phyloP scores from a whole-genome alignment of 2,113 vertebrate species.

The Seriola aureovittata region DNA sequence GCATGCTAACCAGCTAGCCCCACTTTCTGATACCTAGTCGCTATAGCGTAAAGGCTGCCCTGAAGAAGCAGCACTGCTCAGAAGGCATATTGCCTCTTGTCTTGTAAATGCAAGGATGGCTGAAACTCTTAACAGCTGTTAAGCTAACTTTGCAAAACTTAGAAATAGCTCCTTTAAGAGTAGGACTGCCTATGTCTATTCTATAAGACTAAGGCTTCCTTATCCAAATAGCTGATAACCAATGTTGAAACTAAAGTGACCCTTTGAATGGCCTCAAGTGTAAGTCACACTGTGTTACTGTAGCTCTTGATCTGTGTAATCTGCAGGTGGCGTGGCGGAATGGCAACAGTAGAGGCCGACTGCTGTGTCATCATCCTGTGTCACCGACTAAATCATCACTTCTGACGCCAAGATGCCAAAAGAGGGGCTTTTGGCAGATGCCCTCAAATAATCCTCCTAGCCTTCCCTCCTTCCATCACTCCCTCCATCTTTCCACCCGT shows the following conservation, averaged over 20 bases:
- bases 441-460: conserved; percentile 54
- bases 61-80: too few relatives aligned
- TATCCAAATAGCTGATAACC: conserved; percentile 1
- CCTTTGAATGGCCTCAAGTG: conserved; percentile 19
- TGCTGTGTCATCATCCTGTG: conserved; percentile 58
- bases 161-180: neutral
- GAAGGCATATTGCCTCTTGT: too few relatives aligned
- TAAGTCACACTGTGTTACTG: neutral
- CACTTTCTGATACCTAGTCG: too few relatives aligned
- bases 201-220: neutral
- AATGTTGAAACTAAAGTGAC: neutral
- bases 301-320: conserved; percentile 54
- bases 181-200: neutral
- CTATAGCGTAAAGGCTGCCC: too few relatives aligned
- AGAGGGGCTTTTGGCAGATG: conserved; percentile 69
- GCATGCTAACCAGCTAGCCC: too few relatives aligned
- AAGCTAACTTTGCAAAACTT: too few relatives aligned
- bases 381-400: conserved; percentile 55
- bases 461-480: conserved; percentile 36
- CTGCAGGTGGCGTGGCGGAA: conserved; percentile 51
- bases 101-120: too few relatives aligned
- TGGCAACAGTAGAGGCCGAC: conserved; percentile 36
- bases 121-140: too few relatives aligned
- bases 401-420: conserved; percentile 66
- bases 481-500: conserved; percentile 54